A percentile compares a stretch with the other conserved stretches of the same genome.
Evolutionary conservation across 2,888 invertebrate genomes (phyloP).

Genomic region (Agelastica alni): DNA sequence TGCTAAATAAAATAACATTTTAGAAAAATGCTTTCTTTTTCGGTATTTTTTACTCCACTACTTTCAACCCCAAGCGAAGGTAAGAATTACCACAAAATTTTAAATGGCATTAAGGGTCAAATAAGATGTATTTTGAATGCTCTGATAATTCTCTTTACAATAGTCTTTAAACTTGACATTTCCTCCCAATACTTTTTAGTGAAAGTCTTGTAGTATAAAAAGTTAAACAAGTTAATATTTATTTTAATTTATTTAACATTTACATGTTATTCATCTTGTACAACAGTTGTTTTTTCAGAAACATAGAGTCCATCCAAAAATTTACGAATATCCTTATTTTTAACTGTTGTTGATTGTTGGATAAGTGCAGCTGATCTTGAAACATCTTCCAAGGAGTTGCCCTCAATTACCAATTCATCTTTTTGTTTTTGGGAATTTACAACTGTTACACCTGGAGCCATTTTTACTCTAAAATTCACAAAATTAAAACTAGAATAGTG

Average conservation of each 20-base stretch:
- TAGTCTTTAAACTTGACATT: no score
- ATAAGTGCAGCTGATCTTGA: conserved; percentile 98
- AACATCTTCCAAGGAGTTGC: conserved; percentile 92
- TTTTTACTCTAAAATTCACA: conserved; percentile 78
- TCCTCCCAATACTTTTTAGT: no score
- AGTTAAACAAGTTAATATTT: not conserved
- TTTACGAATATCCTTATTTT: conserved; percentile 99
- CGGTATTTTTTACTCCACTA: no score
- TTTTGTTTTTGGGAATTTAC: conserved; percentile 92
- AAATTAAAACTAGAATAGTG: no score
- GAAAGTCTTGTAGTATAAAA: no score
- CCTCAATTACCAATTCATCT: conserved; percentile 96
- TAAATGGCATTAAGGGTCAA: no score
- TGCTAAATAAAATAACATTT: no score
- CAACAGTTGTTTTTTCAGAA: conserved; percentile 96
- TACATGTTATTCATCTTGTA: conserved; percentile 66
- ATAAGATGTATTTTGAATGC: no score
- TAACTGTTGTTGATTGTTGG: conserved; percentile 98
- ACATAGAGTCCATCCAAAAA: conserved; percentile 99
- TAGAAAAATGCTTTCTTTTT: no score
- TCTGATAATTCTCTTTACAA: no score
- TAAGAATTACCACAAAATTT: no score
- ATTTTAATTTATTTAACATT: conserved; percentile 32
- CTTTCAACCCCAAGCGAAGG: no score
- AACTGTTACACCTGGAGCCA: conserved; percentile 95